Percentiles rank a stretch among this genome's conserved stretches.
These are phyloP conservation scores for Mastomys natalensis DNA, from an alignment of 2,113 vertebrate species.

Conservation along the genomic window DNA sequence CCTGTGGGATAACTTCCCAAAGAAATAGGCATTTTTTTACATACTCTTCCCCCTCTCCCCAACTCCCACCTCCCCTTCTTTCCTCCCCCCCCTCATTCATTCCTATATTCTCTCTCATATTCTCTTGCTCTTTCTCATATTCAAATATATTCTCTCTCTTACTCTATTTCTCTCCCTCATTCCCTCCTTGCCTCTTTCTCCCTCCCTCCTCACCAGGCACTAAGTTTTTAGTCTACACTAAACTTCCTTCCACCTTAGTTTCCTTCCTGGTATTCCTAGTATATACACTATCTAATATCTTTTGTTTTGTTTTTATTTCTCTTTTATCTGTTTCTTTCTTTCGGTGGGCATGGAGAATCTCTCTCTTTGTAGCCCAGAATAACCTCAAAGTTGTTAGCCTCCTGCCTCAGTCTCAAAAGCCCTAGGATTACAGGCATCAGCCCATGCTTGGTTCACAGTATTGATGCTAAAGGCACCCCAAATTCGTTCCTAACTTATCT, in stretches of 20 bases:
- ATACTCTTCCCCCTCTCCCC: neutral
- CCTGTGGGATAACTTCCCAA: too few relatives aligned
- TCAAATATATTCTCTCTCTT: too few relatives aligned
- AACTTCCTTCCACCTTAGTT: neutral
- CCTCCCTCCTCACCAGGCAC: too few relatives aligned
- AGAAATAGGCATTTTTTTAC: neutral
- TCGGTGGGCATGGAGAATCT: neutral
- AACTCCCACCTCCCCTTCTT: rapidly evolving
- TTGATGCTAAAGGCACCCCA: neutral
- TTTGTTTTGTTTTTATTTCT: neutral
- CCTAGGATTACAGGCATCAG: neutral
- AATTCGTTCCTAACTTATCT: too few relatives aligned
- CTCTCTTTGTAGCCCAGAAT: neutral
- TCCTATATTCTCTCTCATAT: too few relatives aligned
- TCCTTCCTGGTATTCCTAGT: neutral
- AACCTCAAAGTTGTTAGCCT: too few relatives aligned
- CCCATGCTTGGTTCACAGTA: too few relatives aligned
- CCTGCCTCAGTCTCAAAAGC: too few relatives aligned
- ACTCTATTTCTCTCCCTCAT: neutral
- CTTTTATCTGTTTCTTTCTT: neutral
- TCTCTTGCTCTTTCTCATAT: too few relatives aligned
- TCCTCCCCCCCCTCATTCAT: too few relatives aligned
- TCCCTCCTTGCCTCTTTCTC: neutral
- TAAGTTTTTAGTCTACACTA: neutral
- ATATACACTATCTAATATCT: too few relatives aligned